phyloP scores from a whole-genome alignment of 1,140 invertebrate species.

The Propsilocerus akamusi region DNA sequence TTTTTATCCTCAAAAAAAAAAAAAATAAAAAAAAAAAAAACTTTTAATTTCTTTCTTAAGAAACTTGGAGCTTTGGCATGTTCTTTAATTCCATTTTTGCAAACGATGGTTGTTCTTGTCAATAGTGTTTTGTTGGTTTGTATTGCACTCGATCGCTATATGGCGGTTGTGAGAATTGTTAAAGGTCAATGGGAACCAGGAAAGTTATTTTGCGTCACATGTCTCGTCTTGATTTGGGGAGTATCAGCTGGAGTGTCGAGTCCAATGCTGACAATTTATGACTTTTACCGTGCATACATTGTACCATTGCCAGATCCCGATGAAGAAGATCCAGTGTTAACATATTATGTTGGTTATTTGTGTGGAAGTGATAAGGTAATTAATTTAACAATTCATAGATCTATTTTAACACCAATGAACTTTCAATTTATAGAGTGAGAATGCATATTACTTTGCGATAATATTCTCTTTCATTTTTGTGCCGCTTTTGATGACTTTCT shows the following conservation, averaged over 20 bases:
- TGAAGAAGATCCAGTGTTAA: slow-evolving; percentile 2
- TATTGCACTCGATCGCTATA: slow-evolving; percentile 32
- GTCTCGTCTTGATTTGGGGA: slow-evolving; percentile 19
- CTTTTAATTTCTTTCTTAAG: slow-evolving; percentile 11
- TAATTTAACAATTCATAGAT: slow-evolving; percentile 2
- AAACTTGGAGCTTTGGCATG: slow-evolving; percentile 26
- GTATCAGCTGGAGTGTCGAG: slow-evolving; percentile 16
- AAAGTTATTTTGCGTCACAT: slow-evolving; percentile 12
- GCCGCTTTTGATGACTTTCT: slow-evolving; percentile 28
- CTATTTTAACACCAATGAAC: not conserved
- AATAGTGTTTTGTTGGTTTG: slow-evolving; percentile 30
- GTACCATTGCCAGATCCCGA: slow-evolving; percentile 8
- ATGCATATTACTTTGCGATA: slow-evolving; percentile 21
- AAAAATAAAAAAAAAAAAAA: slow-evolving; percentile 15
- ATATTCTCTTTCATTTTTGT: slow-evolving; percentile 30
- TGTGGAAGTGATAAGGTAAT: slow-evolving; percentile 10
- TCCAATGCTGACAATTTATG: slow-evolving; percentile 14
- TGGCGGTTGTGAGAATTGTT: slow-evolving; percentile 22
- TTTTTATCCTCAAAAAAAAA: slow-evolving; percentile 13
- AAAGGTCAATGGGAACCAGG: slow-evolving; percentile 24
- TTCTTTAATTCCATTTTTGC: slow-evolving; percentile 26
- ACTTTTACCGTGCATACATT: slow-evolving; percentile 14
- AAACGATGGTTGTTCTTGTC: slow-evolving; percentile 26
- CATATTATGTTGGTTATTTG: slow-evolving; percentile 6
- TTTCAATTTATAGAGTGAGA: slow-evolving; percentile 16